phyloP scores from a whole-genome alignment of 2,888 invertebrate species.

The Calliopum simillimum region DNA sequence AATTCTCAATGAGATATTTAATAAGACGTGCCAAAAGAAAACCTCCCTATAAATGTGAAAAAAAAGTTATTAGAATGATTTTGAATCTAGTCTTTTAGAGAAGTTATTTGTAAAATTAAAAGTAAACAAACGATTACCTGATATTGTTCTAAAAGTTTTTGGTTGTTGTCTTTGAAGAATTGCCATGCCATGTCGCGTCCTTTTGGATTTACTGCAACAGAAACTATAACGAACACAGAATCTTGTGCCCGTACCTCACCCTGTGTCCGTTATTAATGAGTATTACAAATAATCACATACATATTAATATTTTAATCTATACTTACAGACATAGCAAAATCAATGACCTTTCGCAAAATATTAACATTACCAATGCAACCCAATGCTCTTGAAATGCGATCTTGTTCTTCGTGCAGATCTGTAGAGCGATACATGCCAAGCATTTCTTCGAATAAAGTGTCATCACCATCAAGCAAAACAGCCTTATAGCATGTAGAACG shows the following conservation, averaged over 20 bases:
- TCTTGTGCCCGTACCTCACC: constrained; percentile 93
- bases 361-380: constrained; percentile 81
- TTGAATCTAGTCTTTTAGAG: background rate
- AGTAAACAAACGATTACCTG: constrained; percentile 68
- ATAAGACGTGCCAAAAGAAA: constrained; percentile 85
- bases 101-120: background rate
- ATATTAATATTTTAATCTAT: background rate
- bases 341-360: constrained; percentile 79
- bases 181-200: constrained; percentile 92
- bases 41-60: constrained; percentile 72
- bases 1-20: constrained; percentile 89
- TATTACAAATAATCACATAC: background rate
- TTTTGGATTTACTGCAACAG: constrained; percentile 82
- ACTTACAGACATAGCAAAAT: constrained; percentile 85
- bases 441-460: constrained; percentile 80
- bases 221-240: constrained; percentile 88
- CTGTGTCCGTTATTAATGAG: constrained; percentile 64
- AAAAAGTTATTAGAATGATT: background rate
- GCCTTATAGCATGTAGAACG: constrained; percentile 89
- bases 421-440: constrained; percentile 83
- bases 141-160: constrained; percentile 80
- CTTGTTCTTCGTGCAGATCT: constrained; percentile 94
- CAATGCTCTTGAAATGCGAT: constrained; percentile 86
- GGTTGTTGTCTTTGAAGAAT: constrained; percentile 89
- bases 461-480: constrained; percentile 78